Conservation (phyloP, 1,140 invertebrate genomes). For the Drosophila busckii region DNA sequence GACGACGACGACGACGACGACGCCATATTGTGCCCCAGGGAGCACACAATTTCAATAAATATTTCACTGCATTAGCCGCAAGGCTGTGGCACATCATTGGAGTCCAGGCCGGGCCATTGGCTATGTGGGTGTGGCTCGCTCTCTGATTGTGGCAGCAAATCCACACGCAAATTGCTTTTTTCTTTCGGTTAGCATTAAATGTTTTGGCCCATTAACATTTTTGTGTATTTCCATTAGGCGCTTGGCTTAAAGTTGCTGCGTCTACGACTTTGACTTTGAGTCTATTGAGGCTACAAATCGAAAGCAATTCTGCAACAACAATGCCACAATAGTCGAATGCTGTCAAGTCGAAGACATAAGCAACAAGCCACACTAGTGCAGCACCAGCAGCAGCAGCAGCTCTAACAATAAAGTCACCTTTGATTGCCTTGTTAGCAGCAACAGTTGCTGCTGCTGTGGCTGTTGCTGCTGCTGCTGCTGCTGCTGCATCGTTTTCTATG, state of each 20-base stretch:
- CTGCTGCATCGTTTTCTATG: no score
- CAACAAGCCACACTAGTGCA: slow-evolving; percentile 47
- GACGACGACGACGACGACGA: slow-evolving; percentile 37
- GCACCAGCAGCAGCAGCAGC: slow-evolving; percentile 17
- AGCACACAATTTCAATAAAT: slow-evolving; percentile 77
- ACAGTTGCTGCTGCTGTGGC: slow-evolving; percentile 1
- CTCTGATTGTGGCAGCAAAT: slow-evolving; percentile 38
- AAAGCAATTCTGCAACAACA: slow-evolving; percentile 46
- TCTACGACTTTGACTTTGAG: slow-evolving; percentile 3
- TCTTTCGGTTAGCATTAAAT: slow-evolving; percentile 64
- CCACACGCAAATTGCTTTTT: slow-evolving; percentile 69
- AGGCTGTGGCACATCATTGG: slow-evolving; percentile 1
- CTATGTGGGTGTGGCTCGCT: neutral
- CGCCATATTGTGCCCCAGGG: slow-evolving; percentile 66
- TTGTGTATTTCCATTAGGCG: slow-evolving; percentile 64
- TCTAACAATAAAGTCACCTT: slow-evolving; percentile 23
- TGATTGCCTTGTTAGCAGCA: slow-evolving; percentile 32
- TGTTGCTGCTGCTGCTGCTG: slow-evolving; percentile 3
- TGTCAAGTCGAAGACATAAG: slow-evolving; percentile 31
- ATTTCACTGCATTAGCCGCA: slow-evolving; percentile 74
- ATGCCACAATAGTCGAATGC: slow-evolving; percentile 33
- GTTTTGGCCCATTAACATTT: slow-evolving; percentile 73
- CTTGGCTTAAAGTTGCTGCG: slow-evolving; percentile 8
- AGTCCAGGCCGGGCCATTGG: neutral
- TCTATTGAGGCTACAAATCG: slow-evolving; percentile 48